These are phyloP conservation scores for Tokudaia muenninki DNA, from an alignment of 2,797 vertebrate genomes.

Conservation along the genomic window DNA sequence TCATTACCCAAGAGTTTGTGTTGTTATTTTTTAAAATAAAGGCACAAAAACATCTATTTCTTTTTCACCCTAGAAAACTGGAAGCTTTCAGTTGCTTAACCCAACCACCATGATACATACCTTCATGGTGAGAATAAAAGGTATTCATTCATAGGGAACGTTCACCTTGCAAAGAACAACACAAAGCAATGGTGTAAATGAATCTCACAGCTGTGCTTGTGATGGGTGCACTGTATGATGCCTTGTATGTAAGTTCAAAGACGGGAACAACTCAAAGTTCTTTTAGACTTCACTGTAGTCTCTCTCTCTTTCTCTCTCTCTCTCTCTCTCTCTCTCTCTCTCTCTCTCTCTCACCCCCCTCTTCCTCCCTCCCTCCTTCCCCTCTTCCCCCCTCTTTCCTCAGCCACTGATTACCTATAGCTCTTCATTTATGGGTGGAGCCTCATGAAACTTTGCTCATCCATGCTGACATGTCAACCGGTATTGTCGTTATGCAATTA, in stretches of 20 bases:
- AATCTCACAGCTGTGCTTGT: not conserved
- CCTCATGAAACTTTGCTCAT: not conserved
- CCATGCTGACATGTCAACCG: not conserved
- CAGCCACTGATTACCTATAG: not conserved
- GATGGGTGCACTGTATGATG: not conserved
- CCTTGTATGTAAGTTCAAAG: not conserved
- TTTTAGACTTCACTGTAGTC: not conserved
- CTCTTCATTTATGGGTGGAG: not conserved
- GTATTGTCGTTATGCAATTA: not conserved
- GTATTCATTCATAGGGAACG: not conserved
- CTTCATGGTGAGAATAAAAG: not conserved
- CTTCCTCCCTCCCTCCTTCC: too few species aligned
- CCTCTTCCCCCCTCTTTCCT: not conserved
- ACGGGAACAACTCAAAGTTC: not conserved
- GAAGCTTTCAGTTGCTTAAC: not conserved
- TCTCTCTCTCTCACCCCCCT: too few species aligned
- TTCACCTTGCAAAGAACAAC: not conserved
- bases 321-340: too few species aligned
- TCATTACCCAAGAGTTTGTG: not conserved
- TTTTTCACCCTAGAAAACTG: not conserved
- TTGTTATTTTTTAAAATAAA: not conserved
- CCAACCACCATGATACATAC: not conserved
- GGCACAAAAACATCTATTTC: not conserved
- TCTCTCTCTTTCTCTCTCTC: not conserved
- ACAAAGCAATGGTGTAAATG: not conserved